Conservation (phyloP, 2,888 invertebrate species). For the Drosophila cognata region DNA sequence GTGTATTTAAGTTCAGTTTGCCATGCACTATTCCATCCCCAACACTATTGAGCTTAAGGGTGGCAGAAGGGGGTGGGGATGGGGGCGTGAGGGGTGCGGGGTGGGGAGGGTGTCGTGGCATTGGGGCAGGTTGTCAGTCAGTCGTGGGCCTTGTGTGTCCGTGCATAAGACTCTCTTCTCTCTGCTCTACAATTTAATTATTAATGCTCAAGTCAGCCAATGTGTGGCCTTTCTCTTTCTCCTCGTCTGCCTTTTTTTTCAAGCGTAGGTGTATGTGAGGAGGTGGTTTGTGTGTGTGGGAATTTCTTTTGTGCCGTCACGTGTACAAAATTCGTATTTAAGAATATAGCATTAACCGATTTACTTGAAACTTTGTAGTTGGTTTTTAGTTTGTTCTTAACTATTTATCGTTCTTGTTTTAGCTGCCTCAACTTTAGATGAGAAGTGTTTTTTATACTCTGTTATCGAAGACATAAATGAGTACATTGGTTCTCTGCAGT, state of each 20-base stretch:
- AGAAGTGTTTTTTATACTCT: neutral
- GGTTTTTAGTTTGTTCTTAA: slow-evolving; percentile 13
- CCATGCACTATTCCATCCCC: slow-evolving; percentile 63
- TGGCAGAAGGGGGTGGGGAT: neutral
- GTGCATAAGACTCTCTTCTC: slow-evolving; percentile 57
- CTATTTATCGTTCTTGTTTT: neutral
- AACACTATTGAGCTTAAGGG: slow-evolving; percentile 25
- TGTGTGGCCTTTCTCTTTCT: slow-evolving; percentile 55
- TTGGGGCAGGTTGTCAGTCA: slow-evolving; percentile 1
- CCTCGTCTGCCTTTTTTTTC: slow-evolving; percentile 33
- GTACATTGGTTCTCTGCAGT: neutral
- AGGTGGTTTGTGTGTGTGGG: slow-evolving; percentile 17
- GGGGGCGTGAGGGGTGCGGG: no score
- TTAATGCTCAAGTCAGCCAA: slow-evolving; percentile 67
- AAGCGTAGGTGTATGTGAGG: slow-evolving; percentile 21
- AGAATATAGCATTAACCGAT: slow-evolving; percentile 52
- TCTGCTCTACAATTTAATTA: slow-evolving; percentile 69
- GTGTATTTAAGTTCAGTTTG: slow-evolving; percentile 67
- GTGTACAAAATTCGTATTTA: slow-evolving; percentile 59
- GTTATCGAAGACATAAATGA: neutral
- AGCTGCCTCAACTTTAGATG: slow-evolving; percentile 1
- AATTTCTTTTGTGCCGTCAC: slow-evolving; percentile 40
- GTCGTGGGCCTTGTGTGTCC: slow-evolving; percentile 22
- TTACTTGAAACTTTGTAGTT: slow-evolving; percentile 39
- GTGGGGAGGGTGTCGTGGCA: neutral